Conservation (phyloP, 2,113 vertebrate genomes). For the Austrofundulus limnaeus region DNA sequence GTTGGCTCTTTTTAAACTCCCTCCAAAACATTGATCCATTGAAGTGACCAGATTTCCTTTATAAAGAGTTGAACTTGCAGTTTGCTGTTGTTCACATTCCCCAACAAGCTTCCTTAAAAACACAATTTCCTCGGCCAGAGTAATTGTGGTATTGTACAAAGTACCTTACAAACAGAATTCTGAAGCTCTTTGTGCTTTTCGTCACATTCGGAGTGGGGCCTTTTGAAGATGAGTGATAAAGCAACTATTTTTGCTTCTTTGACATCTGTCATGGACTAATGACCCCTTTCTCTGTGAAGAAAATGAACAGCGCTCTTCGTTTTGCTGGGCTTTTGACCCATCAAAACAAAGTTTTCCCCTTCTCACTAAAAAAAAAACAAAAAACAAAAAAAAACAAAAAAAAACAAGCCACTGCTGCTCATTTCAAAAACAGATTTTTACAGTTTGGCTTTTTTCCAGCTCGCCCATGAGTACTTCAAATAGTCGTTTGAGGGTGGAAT, state of each 20-base stretch:
- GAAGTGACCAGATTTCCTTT: constrained; percentile 22
- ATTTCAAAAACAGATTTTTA: constrained; percentile 31
- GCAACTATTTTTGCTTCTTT: constrained; percentile 47
- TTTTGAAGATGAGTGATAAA: constrained; percentile 68
- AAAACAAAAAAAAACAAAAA: too few relatives aligned
- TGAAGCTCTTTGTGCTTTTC: constrained; percentile 37
- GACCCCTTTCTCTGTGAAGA: constrained; percentile 52
- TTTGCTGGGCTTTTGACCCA: constrained; percentile 29
- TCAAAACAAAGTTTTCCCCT: constrained; percentile 33
- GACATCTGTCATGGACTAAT: constrained; percentile 48
- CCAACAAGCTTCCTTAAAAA: constrained; percentile 30
- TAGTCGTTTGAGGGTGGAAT: constrained; percentile 33
- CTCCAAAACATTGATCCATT: constrained; percentile 1
- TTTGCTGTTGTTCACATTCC: constrained; percentile 39
- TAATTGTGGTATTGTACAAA: constrained; percentile 29
- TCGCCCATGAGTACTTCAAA: constrained; percentile 23
- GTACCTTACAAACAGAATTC: constrained; percentile 33
- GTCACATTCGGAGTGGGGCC: constrained; percentile 47
- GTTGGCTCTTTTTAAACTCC: neutral
- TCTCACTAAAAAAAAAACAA: too few relatives aligned
- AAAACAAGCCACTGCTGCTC: constrained; percentile 1
- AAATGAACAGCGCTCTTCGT: constrained; percentile 39
- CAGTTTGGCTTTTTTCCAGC: constrained; percentile 4
- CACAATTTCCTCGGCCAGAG: constrained; percentile 20
- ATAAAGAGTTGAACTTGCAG: constrained; percentile 29